Conservation (phyloP, 2,797 vertebrate genomes). For the Hypotaenidia okinawae region DNA sequence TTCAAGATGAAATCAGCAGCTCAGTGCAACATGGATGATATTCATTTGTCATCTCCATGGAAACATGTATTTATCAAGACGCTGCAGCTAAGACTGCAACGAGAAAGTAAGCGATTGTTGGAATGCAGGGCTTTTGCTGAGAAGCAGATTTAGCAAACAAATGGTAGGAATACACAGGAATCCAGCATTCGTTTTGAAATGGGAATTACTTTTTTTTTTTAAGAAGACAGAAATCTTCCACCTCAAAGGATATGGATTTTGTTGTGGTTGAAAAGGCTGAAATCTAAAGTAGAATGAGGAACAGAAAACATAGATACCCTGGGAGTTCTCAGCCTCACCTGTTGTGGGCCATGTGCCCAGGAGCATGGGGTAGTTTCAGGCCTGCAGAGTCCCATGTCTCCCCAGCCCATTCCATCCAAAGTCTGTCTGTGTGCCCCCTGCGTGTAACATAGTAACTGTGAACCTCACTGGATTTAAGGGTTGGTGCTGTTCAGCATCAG, state of each 20-base stretch:
- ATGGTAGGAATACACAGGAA: background rate
- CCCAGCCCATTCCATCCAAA: background rate
- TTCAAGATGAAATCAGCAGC: constrained; percentile 76
- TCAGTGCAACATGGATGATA: constrained; percentile 66
- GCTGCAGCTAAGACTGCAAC: constrained; percentile 43
- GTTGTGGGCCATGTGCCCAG: background rate
- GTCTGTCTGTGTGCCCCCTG: background rate
- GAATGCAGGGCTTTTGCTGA: constrained; percentile 11
- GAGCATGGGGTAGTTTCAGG: background rate
- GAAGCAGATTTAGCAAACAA: constrained; percentile 10
- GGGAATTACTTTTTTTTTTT: background rate
- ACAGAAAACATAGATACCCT: background rate
- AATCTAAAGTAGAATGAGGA: background rate
- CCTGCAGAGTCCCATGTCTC: fast-evolving
- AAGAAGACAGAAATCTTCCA: background rate
- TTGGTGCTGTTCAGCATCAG: background rate
- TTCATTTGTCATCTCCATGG: constrained; percentile 76
- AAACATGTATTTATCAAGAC: constrained; percentile 70
- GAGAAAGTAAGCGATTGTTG: constrained; percentile 45
- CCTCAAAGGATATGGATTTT: background rate
- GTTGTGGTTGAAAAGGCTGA: background rate
- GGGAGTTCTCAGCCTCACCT: background rate
- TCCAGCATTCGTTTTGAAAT: background rate
- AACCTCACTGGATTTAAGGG: background rate
- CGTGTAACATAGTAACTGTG: background rate